A percentile compares a stretch with the other conserved stretches of the same genome.
Conservation (phyloP, 2,888 invertebrate species). For the Meloe dianella region DNA sequence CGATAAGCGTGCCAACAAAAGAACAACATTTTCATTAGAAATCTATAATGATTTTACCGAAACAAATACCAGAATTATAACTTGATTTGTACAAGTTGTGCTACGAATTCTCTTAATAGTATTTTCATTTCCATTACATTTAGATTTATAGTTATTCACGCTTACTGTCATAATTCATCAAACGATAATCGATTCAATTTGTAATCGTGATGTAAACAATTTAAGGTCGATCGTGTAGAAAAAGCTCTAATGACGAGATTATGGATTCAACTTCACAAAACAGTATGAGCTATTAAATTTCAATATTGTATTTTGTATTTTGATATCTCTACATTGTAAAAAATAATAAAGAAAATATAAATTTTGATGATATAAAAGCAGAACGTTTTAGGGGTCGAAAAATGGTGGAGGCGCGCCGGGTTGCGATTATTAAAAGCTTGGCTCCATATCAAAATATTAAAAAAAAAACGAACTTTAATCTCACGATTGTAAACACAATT, state of each 20-base stretch:
- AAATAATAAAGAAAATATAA: not conserved
- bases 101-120: not conserved
- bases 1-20: not conserved
- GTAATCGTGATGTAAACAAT: not conserved
- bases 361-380: not conserved
- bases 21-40: not conserved
- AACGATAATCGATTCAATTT: not conserved
- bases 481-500: too few relatives aligned
- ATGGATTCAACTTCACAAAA: not conserved
- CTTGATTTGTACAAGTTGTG: not conserved
- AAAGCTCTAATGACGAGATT: not conserved
- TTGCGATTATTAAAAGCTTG: not conserved
- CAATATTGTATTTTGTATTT: not conserved
- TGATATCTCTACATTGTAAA: not conserved
- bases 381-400: not conserved
- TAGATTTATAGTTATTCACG: not conserved
- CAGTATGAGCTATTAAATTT: not conserved
- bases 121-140: not conserved
- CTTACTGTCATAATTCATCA: not conserved
- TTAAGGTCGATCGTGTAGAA: not conserved
- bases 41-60: too few relatives aligned
- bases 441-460: not conserved
- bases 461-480: too few relatives aligned
- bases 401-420: constrained; percentile 5
- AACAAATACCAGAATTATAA: not conserved